Conservation (phyloP, 30 jellyfish, hydroid and myxozoan genomes). For the Sanderia malayensis region DNA sequence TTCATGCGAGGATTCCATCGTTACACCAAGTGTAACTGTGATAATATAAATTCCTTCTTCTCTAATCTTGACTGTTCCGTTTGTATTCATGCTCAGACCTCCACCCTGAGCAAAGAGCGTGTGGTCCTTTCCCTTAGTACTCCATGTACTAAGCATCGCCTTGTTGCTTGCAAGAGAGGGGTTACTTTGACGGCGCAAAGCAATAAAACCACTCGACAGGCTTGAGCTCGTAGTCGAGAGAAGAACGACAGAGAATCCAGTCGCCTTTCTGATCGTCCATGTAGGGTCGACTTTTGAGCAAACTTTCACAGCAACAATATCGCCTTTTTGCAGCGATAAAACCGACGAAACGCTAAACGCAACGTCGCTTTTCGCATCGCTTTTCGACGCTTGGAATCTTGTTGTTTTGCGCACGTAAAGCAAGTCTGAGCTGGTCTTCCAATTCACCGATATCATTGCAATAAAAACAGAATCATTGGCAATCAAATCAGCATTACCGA, state of each 20-base stretch:
- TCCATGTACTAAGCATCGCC: conserved; percentile 11
- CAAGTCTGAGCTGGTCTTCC: conserved; percentile 23
- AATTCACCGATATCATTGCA: conserved; percentile 42
- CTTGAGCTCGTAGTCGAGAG: background rate
- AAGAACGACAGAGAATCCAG: conserved; percentile 51
- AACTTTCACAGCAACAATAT: conserved; percentile 41
- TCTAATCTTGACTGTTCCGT: background rate
- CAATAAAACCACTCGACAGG: conserved; percentile 26
- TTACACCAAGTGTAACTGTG: conserved; percentile 2
- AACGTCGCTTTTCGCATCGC: conserved; percentile 19
- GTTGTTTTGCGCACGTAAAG: conserved; percentile 21
- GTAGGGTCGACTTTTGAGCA: conserved; percentile 43
- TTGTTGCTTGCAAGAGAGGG: background rate
- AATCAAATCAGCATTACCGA: conserved; percentile 39
- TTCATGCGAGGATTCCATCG: background rate
- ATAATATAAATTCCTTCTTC: conserved; percentile 26
- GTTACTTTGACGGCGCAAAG: background rate
- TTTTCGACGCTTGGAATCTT: conserved; percentile 5
- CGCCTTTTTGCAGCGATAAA: conserved; percentile 14
- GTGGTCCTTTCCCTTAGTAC: conserved; percentile 1
- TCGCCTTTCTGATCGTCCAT: conserved; percentile 52
- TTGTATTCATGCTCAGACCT: background rate
- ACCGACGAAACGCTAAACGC: conserved; percentile 32
- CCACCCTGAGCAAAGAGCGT: conserved; percentile 19
- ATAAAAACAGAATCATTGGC: conserved; percentile 17